Percentiles rank a stretch among this genome's conserved stretches.
These are phyloP conservation scores for Hylia prasina DNA, from an alignment of 2,113 vertebrate genomes.

Conservation along the genomic window DNA sequence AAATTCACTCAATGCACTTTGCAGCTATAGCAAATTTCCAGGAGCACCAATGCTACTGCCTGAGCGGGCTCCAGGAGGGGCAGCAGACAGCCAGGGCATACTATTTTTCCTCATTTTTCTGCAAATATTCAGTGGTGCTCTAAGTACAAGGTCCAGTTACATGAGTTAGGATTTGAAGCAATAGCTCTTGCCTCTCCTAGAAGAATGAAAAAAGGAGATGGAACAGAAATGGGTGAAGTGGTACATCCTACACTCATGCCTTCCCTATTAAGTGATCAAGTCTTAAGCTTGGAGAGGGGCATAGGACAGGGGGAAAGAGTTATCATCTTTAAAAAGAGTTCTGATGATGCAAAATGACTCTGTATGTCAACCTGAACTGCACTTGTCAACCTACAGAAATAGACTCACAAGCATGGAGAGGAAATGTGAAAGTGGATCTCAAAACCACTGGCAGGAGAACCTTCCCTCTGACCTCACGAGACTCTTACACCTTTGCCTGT, in stretches of 20 bases:
- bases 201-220: conserved; percentile 21
- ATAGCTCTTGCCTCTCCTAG: conserved; percentile 1
- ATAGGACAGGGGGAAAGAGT: background rate
- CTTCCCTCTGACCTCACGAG: background rate
- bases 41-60: background rate
- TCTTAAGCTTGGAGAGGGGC: background rate
- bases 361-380: background rate
- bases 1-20: background rate
- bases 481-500: background rate
- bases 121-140: background rate
- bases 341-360: background rate
- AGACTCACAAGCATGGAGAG: background rate
- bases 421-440: background rate
- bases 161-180: background rate
- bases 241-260: background rate
- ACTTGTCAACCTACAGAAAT: background rate
- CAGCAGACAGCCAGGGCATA: background rate
- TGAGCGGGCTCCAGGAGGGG: background rate
- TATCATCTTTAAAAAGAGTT: background rate
- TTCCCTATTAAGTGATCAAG: background rate
- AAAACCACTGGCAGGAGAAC: background rate
- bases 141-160: background rate
- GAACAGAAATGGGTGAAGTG: conserved; percentile 52
- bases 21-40: background rate
- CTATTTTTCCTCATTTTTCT: background rate